Base-by-base conservation (phyloP, 1,140 invertebrate genomes). In the Pantala flavescens region DNA sequence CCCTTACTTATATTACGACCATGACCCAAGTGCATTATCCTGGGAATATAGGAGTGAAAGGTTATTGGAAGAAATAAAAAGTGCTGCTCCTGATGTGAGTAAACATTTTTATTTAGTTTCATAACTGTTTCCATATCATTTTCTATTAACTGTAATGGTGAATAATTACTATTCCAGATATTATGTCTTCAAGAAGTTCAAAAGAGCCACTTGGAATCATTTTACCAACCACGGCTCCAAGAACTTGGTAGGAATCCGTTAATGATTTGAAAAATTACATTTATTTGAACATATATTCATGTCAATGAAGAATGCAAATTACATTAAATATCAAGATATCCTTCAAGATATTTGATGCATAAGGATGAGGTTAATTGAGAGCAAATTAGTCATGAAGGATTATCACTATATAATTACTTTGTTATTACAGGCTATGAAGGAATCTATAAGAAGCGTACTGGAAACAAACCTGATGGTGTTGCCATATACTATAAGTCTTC, bases 111-210 rank as follows among this genome's bases (percentile, higher is more conserved):
- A 72, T 70, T 43, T 43, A 14, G 63, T 76, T 36, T 63, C 55
- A 71, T 73, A 63, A 74, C 16, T 74, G 14, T 49, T 23, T 70
- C 7, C 70, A 36, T 71, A 77, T 73, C 24, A 75, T 24, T 76
- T 70, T 70, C n/a, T 11, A 77, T 74, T 36, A 71, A 28, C 74
- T 74, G 72, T 11, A 71, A 73, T 36, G 75, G 23, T 77, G 72
- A 73, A 36, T 16, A 55, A 43, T 75, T 42, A 43, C 42, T 72
- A 43, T 74, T 84, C 63, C 80, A 93, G 91, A 88, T 95, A 74
- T 79, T 95, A 77, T 93, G 92, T 82, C 83, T 95, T 14, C 93
- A 95, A 87, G 93, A 97, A 87, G 90, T 97, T 75, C 90, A 97
- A 84, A 83, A 86, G n/a, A 85, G 89, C 23, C 90, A 95, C 82